phyloP scores from a whole-genome alignment of 2,113 vertebrate genomes.

The Orthonyx spaldingii region DNA sequence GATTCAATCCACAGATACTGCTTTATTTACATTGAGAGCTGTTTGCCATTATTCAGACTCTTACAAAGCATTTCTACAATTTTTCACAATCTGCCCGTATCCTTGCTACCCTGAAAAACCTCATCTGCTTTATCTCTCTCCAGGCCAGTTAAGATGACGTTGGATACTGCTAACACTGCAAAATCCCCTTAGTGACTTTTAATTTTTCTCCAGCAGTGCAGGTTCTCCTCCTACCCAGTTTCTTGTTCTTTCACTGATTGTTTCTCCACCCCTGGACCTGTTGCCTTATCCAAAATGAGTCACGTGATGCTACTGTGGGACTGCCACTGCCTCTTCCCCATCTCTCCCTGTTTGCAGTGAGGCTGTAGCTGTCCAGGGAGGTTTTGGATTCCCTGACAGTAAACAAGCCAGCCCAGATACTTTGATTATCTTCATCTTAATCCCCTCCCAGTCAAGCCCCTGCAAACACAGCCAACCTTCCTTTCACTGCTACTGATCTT shows the following conservation, averaged over 20 bases:
- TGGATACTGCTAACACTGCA: background rate
- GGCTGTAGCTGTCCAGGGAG: background rate
- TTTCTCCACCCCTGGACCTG: background rate
- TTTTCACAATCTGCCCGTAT: background rate
- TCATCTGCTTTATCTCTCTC: background rate
- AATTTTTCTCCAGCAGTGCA: background rate
- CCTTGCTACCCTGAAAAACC: background rate
- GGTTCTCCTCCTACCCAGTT: background rate
- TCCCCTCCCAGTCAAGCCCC: background rate
- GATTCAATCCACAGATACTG: background rate
- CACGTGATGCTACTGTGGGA: accelerated
- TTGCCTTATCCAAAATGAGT: background rate
- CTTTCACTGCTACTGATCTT: background rate
- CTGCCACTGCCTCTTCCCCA: background rate
- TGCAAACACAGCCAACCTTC: background rate
- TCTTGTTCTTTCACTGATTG: background rate
- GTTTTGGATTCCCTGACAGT: background rate
- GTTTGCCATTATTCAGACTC: background rate
- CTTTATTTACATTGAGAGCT: background rate
- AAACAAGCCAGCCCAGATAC: background rate
- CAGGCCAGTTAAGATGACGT: background rate
- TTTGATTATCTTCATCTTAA: background rate
- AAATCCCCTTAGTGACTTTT: background rate
- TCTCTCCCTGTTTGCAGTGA: background rate
- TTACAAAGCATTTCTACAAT: background rate